A percentile compares a stretch with the other conserved stretches of the same genome.
Evolutionary conservation across 2,797 vertebrate species (phyloP).

Genomic region (Melanotaenia pygmaea): DNA sequence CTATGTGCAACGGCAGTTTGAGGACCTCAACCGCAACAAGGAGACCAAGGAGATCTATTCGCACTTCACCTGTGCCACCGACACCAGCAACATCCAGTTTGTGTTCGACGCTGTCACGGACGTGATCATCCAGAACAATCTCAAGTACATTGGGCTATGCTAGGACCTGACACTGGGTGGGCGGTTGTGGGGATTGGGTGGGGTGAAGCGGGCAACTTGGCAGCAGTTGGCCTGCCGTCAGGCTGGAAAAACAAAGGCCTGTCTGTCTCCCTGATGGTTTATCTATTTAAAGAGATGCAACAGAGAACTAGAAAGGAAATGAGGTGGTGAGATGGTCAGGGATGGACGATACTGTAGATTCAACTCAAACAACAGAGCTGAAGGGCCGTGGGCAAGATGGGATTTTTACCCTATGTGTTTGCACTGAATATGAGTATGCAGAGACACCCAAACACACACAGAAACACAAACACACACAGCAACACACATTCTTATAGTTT

Average conservation of each 20-base stretch:
- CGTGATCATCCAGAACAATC: conserved; percentile 99
- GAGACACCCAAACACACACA: conserved; percentile 73
- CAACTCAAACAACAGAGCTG: conserved; percentile 64
- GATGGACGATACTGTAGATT: conserved; percentile 61
- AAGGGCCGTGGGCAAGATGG: conserved; percentile 58
- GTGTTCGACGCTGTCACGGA: conserved; percentile 99
- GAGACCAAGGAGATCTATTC: conserved; percentile 99
- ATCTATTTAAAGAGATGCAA: conserved; percentile 64
- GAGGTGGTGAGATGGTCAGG: conserved; percentile 46
- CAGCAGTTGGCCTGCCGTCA: conserved; percentile 41
- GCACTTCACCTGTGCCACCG: conserved; percentile 98
- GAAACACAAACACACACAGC: conserved; percentile 52
- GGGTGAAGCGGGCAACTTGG: conserved; percentile 37
- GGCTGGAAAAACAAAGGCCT: conserved; percentile 58
- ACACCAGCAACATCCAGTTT: conserved; percentile 99
- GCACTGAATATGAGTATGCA: conserved; percentile 86
- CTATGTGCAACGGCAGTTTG: conserved; percentile 98
- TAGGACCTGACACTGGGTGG: conserved; percentile 80
- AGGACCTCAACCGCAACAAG: conserved; percentile 99
- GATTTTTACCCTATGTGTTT: conserved; percentile 81
- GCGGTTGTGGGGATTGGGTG: conserved; percentile 8
- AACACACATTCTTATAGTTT: conserved; percentile 68
- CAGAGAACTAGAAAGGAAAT: conserved; percentile 57
- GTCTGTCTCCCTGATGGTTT: conserved; percentile 54
- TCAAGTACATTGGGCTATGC: conserved; percentile 99